A percentile compares a stretch with the other conserved stretches of the same genome.
Conservation (phyloP, 2,888 invertebrate genomes). For the Ametastegia equiseti region DNA sequence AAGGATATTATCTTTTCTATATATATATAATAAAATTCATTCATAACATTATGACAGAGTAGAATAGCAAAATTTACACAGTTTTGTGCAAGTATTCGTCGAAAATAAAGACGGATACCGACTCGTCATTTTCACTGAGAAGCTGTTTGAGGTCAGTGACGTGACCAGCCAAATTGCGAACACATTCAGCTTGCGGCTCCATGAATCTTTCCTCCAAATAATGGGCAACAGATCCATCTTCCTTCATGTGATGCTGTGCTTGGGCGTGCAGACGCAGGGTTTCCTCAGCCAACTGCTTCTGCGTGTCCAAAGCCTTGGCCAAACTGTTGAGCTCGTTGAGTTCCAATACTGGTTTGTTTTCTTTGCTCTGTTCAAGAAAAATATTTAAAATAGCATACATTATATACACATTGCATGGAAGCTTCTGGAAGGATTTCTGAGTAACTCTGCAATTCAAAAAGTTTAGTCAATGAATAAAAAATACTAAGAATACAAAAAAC, state of each 20-base stretch:
- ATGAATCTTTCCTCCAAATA: constrained; percentile 88
- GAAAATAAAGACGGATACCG: constrained; percentile 85
- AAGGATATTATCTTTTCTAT: background rate
- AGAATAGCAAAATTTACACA: constrained; percentile 59
- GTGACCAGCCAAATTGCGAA: constrained; percentile 86
- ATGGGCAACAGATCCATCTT: constrained; percentile 79
- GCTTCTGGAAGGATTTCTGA: background rate
- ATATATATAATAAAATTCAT: constrained; percentile 14
- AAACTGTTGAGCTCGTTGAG: constrained; percentile 84
- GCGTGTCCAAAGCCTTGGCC: constrained; percentile 85
- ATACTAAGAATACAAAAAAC: background rate
- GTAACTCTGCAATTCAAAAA: no score
- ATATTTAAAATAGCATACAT: background rate
- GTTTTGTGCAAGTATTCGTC: constrained; percentile 80
- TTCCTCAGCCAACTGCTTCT: constrained; percentile 84
- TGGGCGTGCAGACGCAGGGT: constrained; percentile 84
- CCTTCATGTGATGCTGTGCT: constrained; percentile 82
- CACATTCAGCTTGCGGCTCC: constrained; percentile 81
- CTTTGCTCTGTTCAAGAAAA: background rate
- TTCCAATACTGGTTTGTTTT: constrained; percentile 73
- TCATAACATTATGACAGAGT: constrained; percentile 2
- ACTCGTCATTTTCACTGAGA: constrained; percentile 79
- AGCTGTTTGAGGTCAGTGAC: constrained; percentile 84
- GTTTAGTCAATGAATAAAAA: background rate
- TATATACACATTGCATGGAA: background rate